phyloP scores from a whole-genome alignment of 2,888 invertebrate genomes.

The Macrophya annulata region DNA sequence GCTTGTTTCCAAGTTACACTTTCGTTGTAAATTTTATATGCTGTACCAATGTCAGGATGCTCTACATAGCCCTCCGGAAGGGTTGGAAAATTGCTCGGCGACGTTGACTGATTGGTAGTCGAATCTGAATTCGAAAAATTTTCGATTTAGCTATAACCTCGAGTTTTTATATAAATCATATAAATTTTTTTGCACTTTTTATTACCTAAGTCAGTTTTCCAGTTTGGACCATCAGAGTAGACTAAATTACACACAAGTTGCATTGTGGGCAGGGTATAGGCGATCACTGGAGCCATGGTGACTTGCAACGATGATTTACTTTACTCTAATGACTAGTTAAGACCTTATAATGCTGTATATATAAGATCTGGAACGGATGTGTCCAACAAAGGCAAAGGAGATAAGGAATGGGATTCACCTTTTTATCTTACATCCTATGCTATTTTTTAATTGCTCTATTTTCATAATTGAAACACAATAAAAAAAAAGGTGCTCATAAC shows the following conservation, averaged over 20 bases:
- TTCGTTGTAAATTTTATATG: not conserved
- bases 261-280: slow-evolving; percentile 7
- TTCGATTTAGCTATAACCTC: not conserved
- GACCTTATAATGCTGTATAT: not conserved
- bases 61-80: slow-evolving; percentile 26
- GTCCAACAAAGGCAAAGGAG: not conserved
- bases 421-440: not conserved
- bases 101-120: not conserved
- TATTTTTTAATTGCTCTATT: not conserved
- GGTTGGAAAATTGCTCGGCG: not conserved
- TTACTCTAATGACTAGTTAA: not conserved
- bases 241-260: slow-evolving; percentile 27
- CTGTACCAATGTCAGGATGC: slow-evolving; percentile 23
- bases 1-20: slow-evolving; percentile 12
- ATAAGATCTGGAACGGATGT: not conserved
- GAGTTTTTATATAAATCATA: not conserved
- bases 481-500: not conserved
- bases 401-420: not conserved
- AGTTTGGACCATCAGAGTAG: not conserved
- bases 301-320: slow-evolving; percentile 6
- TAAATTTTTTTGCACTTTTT: not conserved
- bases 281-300: slow-evolving; percentile 21
- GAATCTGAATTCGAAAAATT: not conserved
- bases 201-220: not conserved
- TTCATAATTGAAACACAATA: not conserved